These are phyloP conservation scores for Dicentrarchus labrax DNA, from an alignment of 2,113 vertebrate species.

Conservation along the genomic window DNA sequence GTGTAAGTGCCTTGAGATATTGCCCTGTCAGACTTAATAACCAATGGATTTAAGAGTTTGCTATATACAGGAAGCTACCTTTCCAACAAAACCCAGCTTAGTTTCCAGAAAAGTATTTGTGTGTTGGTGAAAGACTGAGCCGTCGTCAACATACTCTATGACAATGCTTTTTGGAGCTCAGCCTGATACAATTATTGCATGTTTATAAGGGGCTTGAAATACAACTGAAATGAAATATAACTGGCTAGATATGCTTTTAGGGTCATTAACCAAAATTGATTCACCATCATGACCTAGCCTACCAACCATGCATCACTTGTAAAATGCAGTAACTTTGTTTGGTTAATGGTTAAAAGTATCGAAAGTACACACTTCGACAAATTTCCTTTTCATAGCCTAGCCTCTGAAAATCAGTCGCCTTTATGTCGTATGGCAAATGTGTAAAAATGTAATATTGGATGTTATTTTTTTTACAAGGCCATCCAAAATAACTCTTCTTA, in stretches of 20 bases:
- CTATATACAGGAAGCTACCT: background rate
- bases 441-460: background rate
- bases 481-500: background rate
- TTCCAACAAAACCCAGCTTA: background rate
- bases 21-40: slow-evolving; percentile 3
- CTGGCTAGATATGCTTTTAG: background rate
- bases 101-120: background rate
- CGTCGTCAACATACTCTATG: background rate
- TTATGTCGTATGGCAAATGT: background rate
- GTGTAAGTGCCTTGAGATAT: slow-evolving; percentile 32
- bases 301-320: background rate
- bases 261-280: background rate
- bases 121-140: background rate
- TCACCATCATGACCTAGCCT: background rate
- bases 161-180: background rate
- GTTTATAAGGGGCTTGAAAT: background rate
- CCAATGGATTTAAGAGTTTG: background rate
- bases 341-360: background rate
- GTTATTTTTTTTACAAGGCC: background rate
- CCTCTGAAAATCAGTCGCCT: background rate
- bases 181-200: background rate
- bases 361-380: background rate
- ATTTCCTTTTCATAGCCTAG: background rate
- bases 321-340: background rate
- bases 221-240: background rate